Conservation (phyloP, 2,797 vertebrate genomes). For the Melanotaenia boesemani region DNA sequence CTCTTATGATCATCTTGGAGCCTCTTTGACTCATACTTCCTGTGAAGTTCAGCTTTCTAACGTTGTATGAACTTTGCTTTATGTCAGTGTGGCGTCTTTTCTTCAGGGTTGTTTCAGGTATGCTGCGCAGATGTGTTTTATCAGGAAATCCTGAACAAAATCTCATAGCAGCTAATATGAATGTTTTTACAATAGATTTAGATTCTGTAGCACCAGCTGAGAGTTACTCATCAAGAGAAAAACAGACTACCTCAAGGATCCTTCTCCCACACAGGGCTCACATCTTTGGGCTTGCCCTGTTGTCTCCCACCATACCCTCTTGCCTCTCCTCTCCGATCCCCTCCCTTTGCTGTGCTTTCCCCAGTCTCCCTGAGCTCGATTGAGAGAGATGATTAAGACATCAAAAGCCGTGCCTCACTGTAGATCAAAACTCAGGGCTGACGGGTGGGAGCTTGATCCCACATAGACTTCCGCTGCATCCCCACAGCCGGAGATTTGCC, state of each 20-base stretch:
- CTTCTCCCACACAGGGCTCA: constrained; percentile 59
- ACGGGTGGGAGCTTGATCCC: constrained; percentile 78
- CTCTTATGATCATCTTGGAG: constrained; percentile 77
- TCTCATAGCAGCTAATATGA: constrained; percentile 38
- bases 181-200: constrained; percentile 55
- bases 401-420: constrained; percentile 79
- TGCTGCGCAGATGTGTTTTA: constrained; percentile 53
- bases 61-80: constrained; percentile 67
- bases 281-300: constrained; percentile 69
- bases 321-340: constrained; percentile 34
- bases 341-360: constrained; percentile 50
- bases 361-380: constrained; percentile 78
- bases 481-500: constrained; percentile 81
- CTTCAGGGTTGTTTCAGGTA: constrained; percentile 68
- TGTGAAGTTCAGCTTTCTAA: constrained; percentile 77
- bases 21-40: constrained; percentile 75
- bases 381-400: constrained; percentile 84
- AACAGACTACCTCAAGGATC: constrained; percentile 53
- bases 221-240: constrained; percentile 62
- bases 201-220: constrained; percentile 46
- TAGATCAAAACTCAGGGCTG: constrained; percentile 82
- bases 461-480: constrained; percentile 80
- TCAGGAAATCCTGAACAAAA: constrained; percentile 39
- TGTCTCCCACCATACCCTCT: constrained; percentile 56
- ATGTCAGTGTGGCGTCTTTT: constrained; percentile 44